Base-by-base conservation (phyloP, 2,888 invertebrate genomes). In the Callosobruchus maculatus region DNA sequence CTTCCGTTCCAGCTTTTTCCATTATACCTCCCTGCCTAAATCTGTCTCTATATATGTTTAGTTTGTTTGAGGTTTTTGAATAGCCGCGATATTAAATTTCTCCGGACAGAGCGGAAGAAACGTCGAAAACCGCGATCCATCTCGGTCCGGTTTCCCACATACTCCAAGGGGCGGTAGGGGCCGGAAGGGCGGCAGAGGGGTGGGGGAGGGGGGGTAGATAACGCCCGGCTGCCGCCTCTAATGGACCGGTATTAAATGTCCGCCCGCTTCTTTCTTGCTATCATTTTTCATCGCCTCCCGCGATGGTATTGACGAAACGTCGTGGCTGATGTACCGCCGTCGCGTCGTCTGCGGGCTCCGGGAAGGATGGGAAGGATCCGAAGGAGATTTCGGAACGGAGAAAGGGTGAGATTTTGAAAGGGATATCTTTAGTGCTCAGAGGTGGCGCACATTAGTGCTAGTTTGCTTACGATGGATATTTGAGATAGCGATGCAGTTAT, bases 171-270 rank as follows among this genome's bases (percentile, higher is more conserved):
- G 72, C 74, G 77, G 77, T 77, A 78, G 77, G 70, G 74, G 75
- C 68, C 66, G 70, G 49, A 18, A 13, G 49, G 13, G 49, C 13
- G 49, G 49, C 4, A 49, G 7, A 30, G 30, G 30, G 30, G 9
- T 5, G 30, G 30, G 30, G 3, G 9, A 30, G 49, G 49, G 49
- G 5, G 49, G 49, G 3, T 49, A 49, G 49, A 49, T 49, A 49
- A 49, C 49, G 49, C 49, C 49, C 49, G 49, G 49, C 49, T 13
- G 49, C 49, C 49, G 49, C 21, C 81, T 80, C 84, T 85, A 85
- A 85, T 85, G 85, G 84, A 85, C 83, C 83, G 82, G 83, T 85
- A 85, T 85, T 84, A 84, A 84, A 84, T 85, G 84, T 84, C 84
- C 81, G 82, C 81, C 81, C 80, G 81, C 82, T 49, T 49, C 49